Evolutionary conservation across 2,888 invertebrate genomes (phyloP), one percentile per base, ranked within the genome.

Genomic region (Latheticus oryzae): DNA sequence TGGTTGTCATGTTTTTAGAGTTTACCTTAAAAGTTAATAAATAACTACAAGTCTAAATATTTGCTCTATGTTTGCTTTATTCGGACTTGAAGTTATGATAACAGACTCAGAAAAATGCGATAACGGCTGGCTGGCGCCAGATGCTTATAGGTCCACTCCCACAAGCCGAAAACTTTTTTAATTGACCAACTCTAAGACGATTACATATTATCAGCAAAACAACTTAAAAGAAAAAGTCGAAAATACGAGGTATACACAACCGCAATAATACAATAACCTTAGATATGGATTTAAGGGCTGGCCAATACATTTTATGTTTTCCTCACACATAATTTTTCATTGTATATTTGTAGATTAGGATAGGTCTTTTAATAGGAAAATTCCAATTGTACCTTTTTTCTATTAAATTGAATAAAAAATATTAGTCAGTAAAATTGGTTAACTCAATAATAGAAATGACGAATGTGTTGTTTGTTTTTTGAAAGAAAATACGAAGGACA

Each of bases 81-180:
- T 12, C 40, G 42, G 28, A n/a, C 28, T 15, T 19, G 23, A 3
- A 15, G 19, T 56, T 42, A 50, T 50, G 56, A 50, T 56, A 56
- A 56, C 55, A 43, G 13, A 42, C 35, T 35, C 42, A 30, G 50
- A 33, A 32, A 50, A 42, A 42, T 50, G 26, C 55, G 40, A 56
- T 56, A 56, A 56, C 48, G 56, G 35, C 50, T 28, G 43, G 26
- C 50, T 35, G 56, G 56, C 56, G 56, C 56, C 56, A 50, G 56
- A 48, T 56, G 54, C 47, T 50, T 37, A 50, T 50, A 26, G 37
- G 48, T 30, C 30, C 42, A 11, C 26, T 33, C 33, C 33, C 11
- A 38, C 28, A 42, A 32, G 17, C 42, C 32, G 19, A 33, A 56
- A 56, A 56, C 50, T 56, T 56, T 56, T 56, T 56, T 56, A 56